phyloP scores from a whole-genome alignment of 2,113 vertebrate species.

The Gracilinanus agilis region DNA sequence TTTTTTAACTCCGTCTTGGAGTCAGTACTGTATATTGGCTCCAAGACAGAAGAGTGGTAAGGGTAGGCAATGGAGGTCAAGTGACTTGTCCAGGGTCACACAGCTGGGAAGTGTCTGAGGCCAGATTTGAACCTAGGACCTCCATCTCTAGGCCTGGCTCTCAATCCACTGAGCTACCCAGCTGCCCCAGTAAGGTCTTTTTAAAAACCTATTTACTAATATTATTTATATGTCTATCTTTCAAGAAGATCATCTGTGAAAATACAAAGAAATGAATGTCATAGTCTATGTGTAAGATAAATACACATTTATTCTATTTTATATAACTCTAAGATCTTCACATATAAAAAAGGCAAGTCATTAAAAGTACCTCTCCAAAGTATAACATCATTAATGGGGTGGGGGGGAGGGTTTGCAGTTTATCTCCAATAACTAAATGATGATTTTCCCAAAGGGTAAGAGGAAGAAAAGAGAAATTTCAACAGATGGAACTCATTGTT shows the following conservation, averaged over 20 bases:
- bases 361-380: slow-evolving; percentile 54
- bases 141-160: too few species aligned
- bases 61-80: too few species aligned
- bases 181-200: neutral
- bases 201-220: slow-evolving; percentile 13
- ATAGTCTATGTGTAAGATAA: neutral
- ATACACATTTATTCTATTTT: slow-evolving; percentile 23
- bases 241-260: slow-evolving; percentile 5
- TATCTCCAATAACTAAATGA: slow-evolving; percentile 73
- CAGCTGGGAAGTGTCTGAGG: too few species aligned
- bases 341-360: slow-evolving; percentile 25
- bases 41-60: too few species aligned
- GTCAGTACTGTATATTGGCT: too few species aligned
- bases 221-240: neutral
- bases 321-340: neutral
- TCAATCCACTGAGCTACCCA: too few species aligned
- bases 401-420: slow-evolving; percentile 13
- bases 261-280: neutral
- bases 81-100: too few species aligned
- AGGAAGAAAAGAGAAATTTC: slow-evolving; percentile 52
- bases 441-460: slow-evolving; percentile 63
- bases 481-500: slow-evolving; percentile 72
- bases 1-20: too few species aligned
- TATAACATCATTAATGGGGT: slow-evolving; percentile 35
- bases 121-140: too few species aligned